phyloP scores from a whole-genome alignment of 2,888 invertebrate genomes.

The Lasioglossum villosulum region DNA sequence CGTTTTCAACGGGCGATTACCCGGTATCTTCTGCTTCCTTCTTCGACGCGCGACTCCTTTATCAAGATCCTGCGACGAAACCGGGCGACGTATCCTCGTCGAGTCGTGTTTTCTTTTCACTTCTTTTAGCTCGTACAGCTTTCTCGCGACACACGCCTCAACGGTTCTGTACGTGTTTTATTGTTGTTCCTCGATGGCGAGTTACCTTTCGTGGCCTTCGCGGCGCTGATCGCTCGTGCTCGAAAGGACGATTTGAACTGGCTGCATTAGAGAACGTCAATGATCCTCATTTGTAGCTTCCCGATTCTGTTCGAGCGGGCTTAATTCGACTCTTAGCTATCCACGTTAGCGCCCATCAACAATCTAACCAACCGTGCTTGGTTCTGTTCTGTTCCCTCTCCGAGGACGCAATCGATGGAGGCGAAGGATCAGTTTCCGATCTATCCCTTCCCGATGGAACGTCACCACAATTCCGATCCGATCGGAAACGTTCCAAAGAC shows the following conservation, averaged over 20 bases:
- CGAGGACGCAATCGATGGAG: neutral
- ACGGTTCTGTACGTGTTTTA: neutral
- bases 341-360: neutral
- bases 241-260: neutral
- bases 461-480: constrained; percentile 38
- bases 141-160: neutral
- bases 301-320: no score
- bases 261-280: neutral
- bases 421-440: neutral
- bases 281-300: neutral
- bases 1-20: constrained; percentile 75
- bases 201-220: neutral
- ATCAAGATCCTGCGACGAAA: constrained; percentile 56
- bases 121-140: neutral
- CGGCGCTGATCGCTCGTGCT: neutral
- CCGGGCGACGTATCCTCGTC: constrained; percentile 27
- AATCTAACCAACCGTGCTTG: neutral
- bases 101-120: neutral
- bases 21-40: constrained; percentile 55
- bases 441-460: constrained; percentile 36
- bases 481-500: constrained; percentile 33
- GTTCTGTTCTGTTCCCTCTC: neutral
- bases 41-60: constrained; percentile 48
- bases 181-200: neutral
- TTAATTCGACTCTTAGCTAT: neutral